Percentiles rank a stretch among this genome's conserved stretches.
Conservation (phyloP, 2,888 invertebrate species). For the Pseudoips prasinana region DNA sequence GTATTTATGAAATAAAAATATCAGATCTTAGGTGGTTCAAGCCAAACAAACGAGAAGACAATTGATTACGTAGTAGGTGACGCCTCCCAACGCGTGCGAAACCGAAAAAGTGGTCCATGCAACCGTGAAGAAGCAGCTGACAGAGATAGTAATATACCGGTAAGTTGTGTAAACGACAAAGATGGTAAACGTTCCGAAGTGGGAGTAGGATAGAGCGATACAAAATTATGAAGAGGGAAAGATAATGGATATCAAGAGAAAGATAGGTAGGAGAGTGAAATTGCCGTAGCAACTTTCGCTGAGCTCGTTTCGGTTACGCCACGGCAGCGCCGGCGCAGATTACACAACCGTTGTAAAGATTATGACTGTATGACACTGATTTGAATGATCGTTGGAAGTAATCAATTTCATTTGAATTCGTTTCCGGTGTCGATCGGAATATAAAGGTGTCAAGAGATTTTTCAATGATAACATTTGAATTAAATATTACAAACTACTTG, state of each 20-base stretch:
- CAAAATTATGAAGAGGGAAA: constrained; percentile 37
- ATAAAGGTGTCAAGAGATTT: constrained; percentile 24
- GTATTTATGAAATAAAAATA: constrained; percentile 34
- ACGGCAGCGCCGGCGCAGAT: constrained; percentile 51
- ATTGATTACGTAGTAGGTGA: constrained; percentile 62
- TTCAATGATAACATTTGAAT: constrained; percentile 10
- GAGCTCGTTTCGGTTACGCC: constrained; percentile 77
- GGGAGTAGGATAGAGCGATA: constrained; percentile 39
- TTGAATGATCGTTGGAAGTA: constrained; percentile 68
- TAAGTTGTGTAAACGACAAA: constrained; percentile 40
- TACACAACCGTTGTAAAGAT: constrained; percentile 63
- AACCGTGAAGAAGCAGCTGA: constrained; percentile 62
- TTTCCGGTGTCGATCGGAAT: constrained; percentile 50
- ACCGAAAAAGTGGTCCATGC: constrained; percentile 60
- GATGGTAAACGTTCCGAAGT: constrained; percentile 43
- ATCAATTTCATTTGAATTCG: constrained; percentile 56
- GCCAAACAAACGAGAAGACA: constrained; percentile 57
- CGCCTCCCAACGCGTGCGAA: constrained; percentile 68
- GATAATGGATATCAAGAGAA: constrained; percentile 56
- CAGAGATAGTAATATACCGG: constrained; percentile 47
- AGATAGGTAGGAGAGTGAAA: constrained; percentile 73
- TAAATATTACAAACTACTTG: not conserved
- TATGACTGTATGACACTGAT: constrained; percentile 75
- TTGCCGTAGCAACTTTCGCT: constrained; percentile 76
- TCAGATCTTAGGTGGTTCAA: constrained; percentile 34